Base-by-base conservation (phyloP, 1,140 invertebrate species). In the Drosophila lacteicornis region DNA sequence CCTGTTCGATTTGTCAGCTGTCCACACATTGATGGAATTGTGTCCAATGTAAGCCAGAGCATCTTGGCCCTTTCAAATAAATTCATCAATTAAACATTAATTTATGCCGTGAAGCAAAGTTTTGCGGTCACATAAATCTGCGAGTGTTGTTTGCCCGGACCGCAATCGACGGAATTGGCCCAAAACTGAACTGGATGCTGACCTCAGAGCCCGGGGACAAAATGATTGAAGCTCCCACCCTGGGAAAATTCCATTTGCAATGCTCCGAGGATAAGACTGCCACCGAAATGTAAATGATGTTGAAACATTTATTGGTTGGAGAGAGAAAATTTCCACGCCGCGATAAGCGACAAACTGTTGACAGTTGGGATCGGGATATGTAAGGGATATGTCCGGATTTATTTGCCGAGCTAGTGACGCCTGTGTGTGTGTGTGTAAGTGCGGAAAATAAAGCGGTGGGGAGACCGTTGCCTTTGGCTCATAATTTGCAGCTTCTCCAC, bases 71-170 rank as follows among this genome's bases (percentile, higher is more conserved):
- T 55, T 19, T 65, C 74, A 79, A 69, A 75, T 75, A 85, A 81
- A 85, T 85, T 74, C 82, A 85, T 82, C 78, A 85, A 85, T 85
- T 85, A 81, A 63, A 61, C 82, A 85, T 85, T 85, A 81, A 85
- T 85, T 85, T 85, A 85, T 85, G 82, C 82, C 38, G 60, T 67
- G 74, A 65, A 70, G 68, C 82, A 81, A 82, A 85, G 51, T 85
- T 81, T 70, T 86, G 82, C 82, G 82, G 82, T 85, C 82, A 81
- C 82, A 86, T 85, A 86, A 85, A 86, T 86, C 61, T 81, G 68
- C 74, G 71, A 85, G 78, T 47, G 68, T 60, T 77, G 67, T 51
- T 56, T 66, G 59, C 40, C 61, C 38, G 40, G 63, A 74, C 82
- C 78, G 62, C 77, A 84, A 66, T 45, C 17, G 67, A 15, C 67